Evolutionary conservation across 2,797 vertebrate species (phyloP).

Genomic region (Micrastur ruficollis): DNA sequence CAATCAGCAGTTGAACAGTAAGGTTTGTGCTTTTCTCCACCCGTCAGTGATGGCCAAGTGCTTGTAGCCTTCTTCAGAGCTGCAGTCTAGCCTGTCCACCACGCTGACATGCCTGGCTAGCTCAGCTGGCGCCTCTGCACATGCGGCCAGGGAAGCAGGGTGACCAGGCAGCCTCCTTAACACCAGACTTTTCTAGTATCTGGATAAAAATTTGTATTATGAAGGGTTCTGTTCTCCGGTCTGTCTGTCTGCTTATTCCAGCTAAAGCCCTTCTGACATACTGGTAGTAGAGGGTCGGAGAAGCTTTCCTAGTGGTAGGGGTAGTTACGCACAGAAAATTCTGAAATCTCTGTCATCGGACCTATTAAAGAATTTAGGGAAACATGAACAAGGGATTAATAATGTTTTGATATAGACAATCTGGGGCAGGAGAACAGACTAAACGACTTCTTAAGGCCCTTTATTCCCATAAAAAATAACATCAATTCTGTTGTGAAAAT

Average conservation of each 20-base stretch:
- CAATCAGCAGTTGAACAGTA: not conserved
- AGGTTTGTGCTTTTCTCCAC: not conserved
- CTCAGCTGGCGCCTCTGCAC: not conserved
- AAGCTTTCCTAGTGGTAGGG: not conserved
- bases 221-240: not conserved
- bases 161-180: not conserved
- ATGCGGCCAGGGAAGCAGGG: accelerated
- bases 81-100: not conserved
- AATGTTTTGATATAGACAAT: not conserved
- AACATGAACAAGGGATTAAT: not conserved
- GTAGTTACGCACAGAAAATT: not conserved
- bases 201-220: not conserved
- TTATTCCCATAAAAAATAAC: not conserved
- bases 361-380: not conserved
- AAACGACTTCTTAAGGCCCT: not conserved
- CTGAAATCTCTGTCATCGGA: not conserved
- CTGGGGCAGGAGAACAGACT: not conserved
- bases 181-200: not conserved
- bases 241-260: not conserved
- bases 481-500: not conserved
- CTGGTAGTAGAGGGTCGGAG: not conserved
- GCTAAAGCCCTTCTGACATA: not conserved
- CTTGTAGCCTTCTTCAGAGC: not conserved
- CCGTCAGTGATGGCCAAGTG: not conserved
- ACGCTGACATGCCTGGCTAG: accelerated